Evolutionary conservation across 2,888 invertebrate genomes (phyloP).

Genomic region (Nomada hirtipes): DNA sequence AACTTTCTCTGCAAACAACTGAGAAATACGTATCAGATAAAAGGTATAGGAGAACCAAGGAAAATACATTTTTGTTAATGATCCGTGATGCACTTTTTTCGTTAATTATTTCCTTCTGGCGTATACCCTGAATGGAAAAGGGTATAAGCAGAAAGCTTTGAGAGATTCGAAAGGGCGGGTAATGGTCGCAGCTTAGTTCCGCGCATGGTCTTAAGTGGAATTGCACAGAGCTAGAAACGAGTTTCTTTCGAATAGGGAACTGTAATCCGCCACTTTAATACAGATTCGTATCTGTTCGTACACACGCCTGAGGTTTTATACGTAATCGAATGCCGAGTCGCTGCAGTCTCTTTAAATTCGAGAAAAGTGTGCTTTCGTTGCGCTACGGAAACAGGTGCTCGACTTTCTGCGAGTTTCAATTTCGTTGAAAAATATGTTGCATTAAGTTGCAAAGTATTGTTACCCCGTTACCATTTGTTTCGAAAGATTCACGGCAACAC

Average conservation of each 20-base stretch:
- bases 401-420: constrained; percentile 3
- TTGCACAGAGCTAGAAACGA: constrained; percentile 35
- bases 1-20: no score
- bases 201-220: constrained; percentile 34
- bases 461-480: no score
- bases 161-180: constrained; percentile 21
- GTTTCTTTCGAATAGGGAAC: constrained; percentile 10
- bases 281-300: constrained; percentile 29
- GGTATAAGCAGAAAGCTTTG: constrained; percentile 13
- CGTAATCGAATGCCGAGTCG: constrained; percentile 16
- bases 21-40: no score
- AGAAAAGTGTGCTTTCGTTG: background rate
- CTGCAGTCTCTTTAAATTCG: constrained; percentile 1
- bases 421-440: no score
- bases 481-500: no score
- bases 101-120: constrained; percentile 8
- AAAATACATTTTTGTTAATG: background rate
- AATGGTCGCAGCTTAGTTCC: constrained; percentile 26
- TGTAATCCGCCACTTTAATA: constrained; percentile 43
- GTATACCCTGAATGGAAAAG: background rate
- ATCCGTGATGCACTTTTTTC: background rate
- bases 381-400: background rate
- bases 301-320: constrained; percentile 4
- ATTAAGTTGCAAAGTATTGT: no score
- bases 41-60: no score